phyloP scores from a whole-genome alignment of 2,797 vertebrate genomes.

The Brotula barbata region DNA sequence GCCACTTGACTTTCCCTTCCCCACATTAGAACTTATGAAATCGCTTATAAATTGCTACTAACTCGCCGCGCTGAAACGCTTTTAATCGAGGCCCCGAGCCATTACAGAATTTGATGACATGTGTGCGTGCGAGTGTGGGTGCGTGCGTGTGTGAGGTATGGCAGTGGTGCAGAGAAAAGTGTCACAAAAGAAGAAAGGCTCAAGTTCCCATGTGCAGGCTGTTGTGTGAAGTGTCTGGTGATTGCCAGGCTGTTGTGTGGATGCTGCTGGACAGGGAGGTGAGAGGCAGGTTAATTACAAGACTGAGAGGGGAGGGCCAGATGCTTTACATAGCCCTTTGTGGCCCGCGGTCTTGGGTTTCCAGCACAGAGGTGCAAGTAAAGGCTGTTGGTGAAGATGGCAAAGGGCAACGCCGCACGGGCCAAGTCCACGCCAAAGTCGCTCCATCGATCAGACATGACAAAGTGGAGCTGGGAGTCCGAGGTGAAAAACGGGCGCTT shows the following conservation, averaged over 20 bases:
- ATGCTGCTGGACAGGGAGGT: conserved; percentile 75
- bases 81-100: conserved; percentile 59
- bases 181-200: conserved; percentile 68
- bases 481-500: conserved; percentile 24
- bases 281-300: conserved; percentile 81
- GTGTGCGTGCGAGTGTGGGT: too few relatives aligned
- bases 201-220: conserved; percentile 68
- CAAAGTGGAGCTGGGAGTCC: conserved; percentile 30
- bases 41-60: conserved; percentile 67
- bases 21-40: conserved; percentile 66
- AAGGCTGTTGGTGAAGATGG: conserved; percentile 51
- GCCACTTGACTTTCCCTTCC: conserved; percentile 41
- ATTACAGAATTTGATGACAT: conserved; percentile 60
- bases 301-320: conserved; percentile 71
- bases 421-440: conserved; percentile 42
- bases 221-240: conserved; percentile 77
- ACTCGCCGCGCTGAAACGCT: conserved; percentile 58
- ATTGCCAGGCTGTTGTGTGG: conserved; percentile 71
- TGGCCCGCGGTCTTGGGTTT: conserved; percentile 70
- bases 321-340: conserved; percentile 76
- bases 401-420: conserved; percentile 27
- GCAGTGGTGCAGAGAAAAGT: conserved; percentile 65
- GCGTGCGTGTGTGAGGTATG: conserved; percentile 47
- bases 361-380: conserved; percentile 61
- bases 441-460: conserved; percentile 53